Percentiles rank a stretch among this genome's conserved stretches.
phyloP scores from a whole-genome alignment of 2,113 vertebrate genomes.

The Pterocles burchelli region DNA sequence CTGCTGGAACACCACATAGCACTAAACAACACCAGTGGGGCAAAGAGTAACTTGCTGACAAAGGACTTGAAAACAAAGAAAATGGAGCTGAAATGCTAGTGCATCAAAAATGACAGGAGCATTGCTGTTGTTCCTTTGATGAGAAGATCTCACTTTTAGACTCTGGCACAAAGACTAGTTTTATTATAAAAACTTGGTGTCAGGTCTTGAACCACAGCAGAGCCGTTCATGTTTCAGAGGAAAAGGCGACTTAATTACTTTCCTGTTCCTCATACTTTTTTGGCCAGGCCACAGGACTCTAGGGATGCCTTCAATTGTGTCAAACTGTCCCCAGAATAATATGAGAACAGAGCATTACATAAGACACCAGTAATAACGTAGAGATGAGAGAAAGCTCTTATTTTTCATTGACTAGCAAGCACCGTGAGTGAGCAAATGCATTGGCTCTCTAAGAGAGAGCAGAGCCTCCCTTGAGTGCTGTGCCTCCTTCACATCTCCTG shows the following conservation, averaged over 20 bases:
- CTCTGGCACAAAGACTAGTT: not conserved
- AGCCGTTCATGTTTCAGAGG: not conserved
- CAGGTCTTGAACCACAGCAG: not conserved
- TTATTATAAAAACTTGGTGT: not conserved
- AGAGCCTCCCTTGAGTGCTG: not conserved
- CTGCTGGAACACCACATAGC: not conserved
- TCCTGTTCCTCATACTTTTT: not conserved
- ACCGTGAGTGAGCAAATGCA: not conserved
- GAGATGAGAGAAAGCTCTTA: not conserved
- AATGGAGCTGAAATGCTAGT: not conserved
- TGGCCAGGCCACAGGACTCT: not conserved
- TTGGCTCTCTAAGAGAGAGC: not conserved
- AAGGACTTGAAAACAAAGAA: not conserved
- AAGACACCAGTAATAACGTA: not conserved
- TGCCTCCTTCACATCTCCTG: not conserved
- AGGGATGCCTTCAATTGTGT: not conserved
- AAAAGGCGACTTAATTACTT: not conserved
- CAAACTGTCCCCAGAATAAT: not conserved
- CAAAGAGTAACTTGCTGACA: not conserved
- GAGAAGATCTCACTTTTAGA: not conserved
- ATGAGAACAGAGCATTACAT: not conserved
- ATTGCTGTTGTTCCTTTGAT: not conserved
- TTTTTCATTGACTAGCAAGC: not conserved
- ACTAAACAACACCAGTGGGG: not conserved
- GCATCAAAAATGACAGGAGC: not conserved